Percentiles rank a stretch among this genome's conserved stretches.
Evolutionary conservation across 1,140 invertebrate species (phyloP).

Genomic region (Penaeus japonicus): DNA sequence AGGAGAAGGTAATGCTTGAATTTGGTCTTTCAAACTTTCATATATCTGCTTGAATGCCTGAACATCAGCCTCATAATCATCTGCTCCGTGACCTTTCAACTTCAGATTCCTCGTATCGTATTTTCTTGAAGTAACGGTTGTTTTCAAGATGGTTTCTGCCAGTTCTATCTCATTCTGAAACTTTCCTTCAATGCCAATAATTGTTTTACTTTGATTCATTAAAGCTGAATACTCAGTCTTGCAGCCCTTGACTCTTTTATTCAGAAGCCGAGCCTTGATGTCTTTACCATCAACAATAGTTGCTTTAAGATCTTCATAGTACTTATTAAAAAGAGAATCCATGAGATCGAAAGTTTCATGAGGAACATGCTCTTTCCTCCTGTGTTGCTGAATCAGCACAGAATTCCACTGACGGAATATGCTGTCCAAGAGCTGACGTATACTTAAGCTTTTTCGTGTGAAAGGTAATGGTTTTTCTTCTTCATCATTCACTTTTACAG

Average conservation of each 20-base stretch:
- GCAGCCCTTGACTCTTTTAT: constrained; percentile 17
- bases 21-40: background rate
- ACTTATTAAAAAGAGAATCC: constrained; percentile 38
- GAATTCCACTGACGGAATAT: constrained; percentile 57
- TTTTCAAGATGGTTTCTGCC: constrained; percentile 52
- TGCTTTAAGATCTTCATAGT: background rate
- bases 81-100: constrained; percentile 48
- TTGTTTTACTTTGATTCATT: constrained; percentile 50
- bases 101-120: constrained; percentile 47
- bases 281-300: background rate
- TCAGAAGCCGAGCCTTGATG: constrained; percentile 16
- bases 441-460: background rate
- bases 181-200: constrained; percentile 46
- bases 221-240: constrained; percentile 38
- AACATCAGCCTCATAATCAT: constrained; percentile 38
- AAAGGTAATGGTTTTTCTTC: background rate
- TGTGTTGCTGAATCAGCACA: constrained; percentile 49
- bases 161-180: constrained; percentile 49
- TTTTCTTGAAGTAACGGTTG: constrained; percentile 46
- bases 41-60: constrained; percentile 31
- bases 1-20: constrained; percentile 26
- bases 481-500: constrained; percentile 29
- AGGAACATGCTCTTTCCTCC: constrained; percentile 41
- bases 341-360: constrained; percentile 50
- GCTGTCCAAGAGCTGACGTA: constrained; percentile 18